A percentile compares a stretch with the other conserved stretches of the same genome.
Evolutionary conservation across 2,797 vertebrate species (phyloP).

Genomic region (Sebastiscus albofasciatus): DNA sequence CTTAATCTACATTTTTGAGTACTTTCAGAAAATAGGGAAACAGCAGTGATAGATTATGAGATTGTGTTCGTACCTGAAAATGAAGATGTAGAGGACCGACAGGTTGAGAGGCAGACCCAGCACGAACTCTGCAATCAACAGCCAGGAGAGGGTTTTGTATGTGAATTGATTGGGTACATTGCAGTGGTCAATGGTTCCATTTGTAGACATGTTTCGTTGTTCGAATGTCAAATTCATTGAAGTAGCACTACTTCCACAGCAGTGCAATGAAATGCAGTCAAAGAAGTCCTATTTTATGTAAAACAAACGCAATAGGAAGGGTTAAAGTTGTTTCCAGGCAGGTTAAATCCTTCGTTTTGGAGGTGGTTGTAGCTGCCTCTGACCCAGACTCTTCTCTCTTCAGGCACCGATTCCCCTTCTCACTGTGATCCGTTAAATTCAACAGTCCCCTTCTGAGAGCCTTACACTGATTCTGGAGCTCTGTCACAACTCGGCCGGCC

Average conservation of each 20-base stretch:
- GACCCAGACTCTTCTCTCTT: neutral
- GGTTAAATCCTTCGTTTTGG: neutral
- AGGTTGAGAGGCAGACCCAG: slow-evolving; percentile 80
- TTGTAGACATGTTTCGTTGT: neutral
- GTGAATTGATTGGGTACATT: rapidly evolving
- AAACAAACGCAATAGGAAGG: neutral
- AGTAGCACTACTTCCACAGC: neutral
- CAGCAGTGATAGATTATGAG: neutral
- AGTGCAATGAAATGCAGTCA: neutral
- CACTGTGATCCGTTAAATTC: slow-evolving; percentile 28
- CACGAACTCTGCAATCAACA: slow-evolving; percentile 57
- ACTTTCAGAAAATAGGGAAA: neutral
- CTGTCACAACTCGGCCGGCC: neutral
- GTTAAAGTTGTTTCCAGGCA: neutral
- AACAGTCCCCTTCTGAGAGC: slow-evolving; percentile 5
- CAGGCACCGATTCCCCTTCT: neutral
- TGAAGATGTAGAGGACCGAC: slow-evolving; percentile 79
- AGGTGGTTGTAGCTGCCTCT: neutral
- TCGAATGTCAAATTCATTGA: rapidly evolving
- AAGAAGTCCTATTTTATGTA: neutral
- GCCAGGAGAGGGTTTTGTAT: slow-evolving; percentile 38
- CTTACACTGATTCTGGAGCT: neutral
- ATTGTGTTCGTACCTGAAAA: slow-evolving; percentile 69
- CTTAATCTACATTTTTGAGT: neutral
- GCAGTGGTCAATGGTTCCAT: slow-evolving; percentile 15